A percentile compares a stretch with the other conserved stretches of the same genome.
Evolutionary conservation across 1,140 invertebrate species (phyloP).

Genomic region (Agrilus planipennis): DNA sequence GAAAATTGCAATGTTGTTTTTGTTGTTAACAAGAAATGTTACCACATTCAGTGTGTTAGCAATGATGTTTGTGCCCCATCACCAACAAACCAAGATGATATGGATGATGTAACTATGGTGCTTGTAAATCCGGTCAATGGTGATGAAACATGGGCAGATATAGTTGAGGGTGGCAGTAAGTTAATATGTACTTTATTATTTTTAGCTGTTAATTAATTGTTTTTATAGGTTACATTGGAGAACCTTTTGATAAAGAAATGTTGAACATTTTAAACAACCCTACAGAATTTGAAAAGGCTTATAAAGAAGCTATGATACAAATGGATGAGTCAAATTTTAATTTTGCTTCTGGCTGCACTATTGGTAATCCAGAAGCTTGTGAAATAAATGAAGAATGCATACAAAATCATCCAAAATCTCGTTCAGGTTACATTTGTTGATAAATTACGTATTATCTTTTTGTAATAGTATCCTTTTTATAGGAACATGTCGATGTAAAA

Average conservation of each 20-base stretch:
- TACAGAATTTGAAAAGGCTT: constrained; percentile 16
- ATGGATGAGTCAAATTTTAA: constrained; percentile 20
- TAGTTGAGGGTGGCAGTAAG: constrained; percentile 26
- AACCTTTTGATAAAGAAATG: constrained; percentile 17
- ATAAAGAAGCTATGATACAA: constrained; percentile 21
- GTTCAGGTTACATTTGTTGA: constrained; percentile 26
- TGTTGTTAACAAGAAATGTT: constrained; percentile 62
- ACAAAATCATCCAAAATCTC: constrained; percentile 38
- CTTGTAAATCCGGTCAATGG: constrained; percentile 55
- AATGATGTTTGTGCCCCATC: constrained; percentile 59
- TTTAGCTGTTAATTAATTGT: too few species aligned
- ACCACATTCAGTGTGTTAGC: constrained; percentile 56
- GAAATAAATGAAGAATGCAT: constrained; percentile 54
- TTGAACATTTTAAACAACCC: constrained; percentile 19
- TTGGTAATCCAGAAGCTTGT: constrained; percentile 41
- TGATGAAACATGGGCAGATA: constrained; percentile 41
- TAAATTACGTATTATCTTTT: background rate
- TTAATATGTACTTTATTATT: too few species aligned
- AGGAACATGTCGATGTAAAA: constrained; percentile 57
- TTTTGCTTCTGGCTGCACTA: constrained; percentile 31
- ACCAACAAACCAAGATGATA: constrained; percentile 41
- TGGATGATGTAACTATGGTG: constrained; percentile 58
- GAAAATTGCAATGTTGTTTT: constrained; percentile 65
- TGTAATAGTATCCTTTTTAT: constrained; percentile 5
- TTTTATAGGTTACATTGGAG: too few species aligned